Evolutionary conservation across 2,113 vertebrate species (phyloP), one percentile per base, ranked within the genome.

Genomic region (Cardinalis cardinalis): DNA sequence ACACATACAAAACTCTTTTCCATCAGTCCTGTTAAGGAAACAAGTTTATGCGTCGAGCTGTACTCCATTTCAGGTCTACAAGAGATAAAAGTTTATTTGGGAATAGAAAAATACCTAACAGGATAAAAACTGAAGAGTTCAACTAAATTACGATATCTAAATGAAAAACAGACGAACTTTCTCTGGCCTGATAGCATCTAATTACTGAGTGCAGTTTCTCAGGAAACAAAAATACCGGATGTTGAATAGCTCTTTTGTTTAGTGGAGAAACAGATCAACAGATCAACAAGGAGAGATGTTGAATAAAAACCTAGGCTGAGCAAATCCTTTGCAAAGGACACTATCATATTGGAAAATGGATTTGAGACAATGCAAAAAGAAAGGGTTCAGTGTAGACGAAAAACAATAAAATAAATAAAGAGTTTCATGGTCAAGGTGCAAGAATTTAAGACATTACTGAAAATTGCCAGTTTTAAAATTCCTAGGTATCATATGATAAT

Each of bases 131-230:
- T 18, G 31, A 70, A 70, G 20, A 31, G 28, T 52, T 66, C 18
- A 66, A 48, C 6, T 52, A 6, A 61, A 15, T 73, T 56, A 65
- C 8, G 6, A 15, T 29, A 58, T 17, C 51, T 74, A 66, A 93
- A 74, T 3, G 2, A 61, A 66, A 82, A 26, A 1, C 4, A 74
- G 34, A 14, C 2, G 36, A 41, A 10, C 0, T 1, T 71, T 79
- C 9, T 19, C 6, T 6, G 43, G 5, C 4, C 15, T 2, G 5
- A 28, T 56, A 29, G 2, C 8, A 70, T 29, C 52, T 70, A 65
- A 56, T 61, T 70, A 34, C 8, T 38, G 3, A 56, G 9, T 34
- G 8, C n/a, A 44, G 17, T 64, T 88, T 77, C 44, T 51, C 29
- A 80, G 34, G 24, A 21, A 26, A 64, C 23, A 55, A 69, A 84